A percentile compares a stretch with the other conserved stretches of the same genome.
Evolutionary conservation across 2,797 vertebrate genomes (phyloP).

Genomic region (Zenarchopterus dispar): DNA sequence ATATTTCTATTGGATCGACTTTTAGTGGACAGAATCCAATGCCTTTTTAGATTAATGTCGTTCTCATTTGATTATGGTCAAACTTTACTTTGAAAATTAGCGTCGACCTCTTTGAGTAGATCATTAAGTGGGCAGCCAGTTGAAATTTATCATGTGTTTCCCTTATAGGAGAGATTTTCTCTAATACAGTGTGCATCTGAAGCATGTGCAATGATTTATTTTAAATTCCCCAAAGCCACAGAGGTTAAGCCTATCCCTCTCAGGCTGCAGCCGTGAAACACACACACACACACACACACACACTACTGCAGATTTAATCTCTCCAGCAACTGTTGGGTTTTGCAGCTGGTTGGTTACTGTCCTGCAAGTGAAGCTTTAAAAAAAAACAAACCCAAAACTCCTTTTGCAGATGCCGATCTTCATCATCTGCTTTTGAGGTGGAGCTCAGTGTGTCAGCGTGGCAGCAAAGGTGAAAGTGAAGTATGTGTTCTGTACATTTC

Average conservation of each 20-base stretch:
- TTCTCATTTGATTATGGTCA: background rate
- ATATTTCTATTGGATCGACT: background rate
- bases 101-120: background rate
- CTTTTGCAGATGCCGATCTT: background rate
- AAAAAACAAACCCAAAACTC: too few relatives aligned
- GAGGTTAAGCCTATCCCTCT: constrained; percentile 38
- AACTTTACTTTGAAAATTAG: background rate
- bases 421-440: background rate
- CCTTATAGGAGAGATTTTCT: constrained; percentile 5
- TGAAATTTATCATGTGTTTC: background rate
- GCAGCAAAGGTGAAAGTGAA: background rate
- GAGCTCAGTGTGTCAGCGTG: background rate
- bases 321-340: constrained; percentile 35
- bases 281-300: background rate
- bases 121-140: background rate
- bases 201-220: constrained; percentile 31
- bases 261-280: constrained; percentile 12
- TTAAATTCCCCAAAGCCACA: constrained; percentile 9
- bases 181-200: constrained; percentile 4
- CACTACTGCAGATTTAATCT: constrained; percentile 24
- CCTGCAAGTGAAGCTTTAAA: too few relatives aligned
- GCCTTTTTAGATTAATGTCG: constrained; percentile 8
- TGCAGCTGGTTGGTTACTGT: background rate
- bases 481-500: background rate
- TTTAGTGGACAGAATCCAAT: background rate